A percentile compares a stretch with the other conserved stretches of the same genome.
phyloP scores from a whole-genome alignment of 2,888 invertebrate genomes.

The Mimas tiliae region DNA sequence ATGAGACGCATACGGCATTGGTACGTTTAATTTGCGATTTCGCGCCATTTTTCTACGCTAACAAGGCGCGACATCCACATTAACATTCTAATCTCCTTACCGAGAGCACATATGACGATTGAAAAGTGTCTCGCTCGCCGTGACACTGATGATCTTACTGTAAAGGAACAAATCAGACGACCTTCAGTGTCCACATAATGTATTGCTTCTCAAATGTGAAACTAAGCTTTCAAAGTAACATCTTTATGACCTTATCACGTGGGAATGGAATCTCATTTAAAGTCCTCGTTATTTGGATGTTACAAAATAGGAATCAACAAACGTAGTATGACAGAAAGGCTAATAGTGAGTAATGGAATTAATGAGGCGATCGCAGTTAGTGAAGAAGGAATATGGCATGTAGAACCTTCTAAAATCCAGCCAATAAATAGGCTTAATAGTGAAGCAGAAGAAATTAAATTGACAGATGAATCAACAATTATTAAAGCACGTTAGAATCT shows the following conservation, averaged over 20 bases:
- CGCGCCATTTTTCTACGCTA: constrained; percentile 29
- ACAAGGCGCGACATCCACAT: constrained; percentile 31
- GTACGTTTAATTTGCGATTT: constrained; percentile 20
- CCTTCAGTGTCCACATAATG: constrained; percentile 44
- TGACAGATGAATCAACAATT: too few species aligned
- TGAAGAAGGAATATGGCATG: too few species aligned
- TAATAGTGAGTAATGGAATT: too few species aligned
- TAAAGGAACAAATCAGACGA: constrained; percentile 62
- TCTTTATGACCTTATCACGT: constrained; percentile 8
- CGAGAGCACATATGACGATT: constrained; percentile 38
- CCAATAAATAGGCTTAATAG: too few species aligned
- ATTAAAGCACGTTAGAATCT: too few species aligned
- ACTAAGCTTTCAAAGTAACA: constrained; percentile 4
- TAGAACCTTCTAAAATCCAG: too few species aligned
- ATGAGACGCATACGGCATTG: not conserved
- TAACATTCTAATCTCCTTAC: constrained; percentile 34
- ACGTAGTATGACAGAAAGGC: too few species aligned
- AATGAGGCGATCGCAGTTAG: too few species aligned
- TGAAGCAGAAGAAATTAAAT: too few species aligned
- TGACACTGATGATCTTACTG: constrained; percentile 78
- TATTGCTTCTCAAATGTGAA: constrained; percentile 16
- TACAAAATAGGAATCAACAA: not conserved
- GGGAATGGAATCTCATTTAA: constrained; percentile 9
- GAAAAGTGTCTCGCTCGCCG: constrained; percentile 68
- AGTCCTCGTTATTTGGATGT: not conserved